These are phyloP conservation scores for Sthenelais limicola DNA, from an alignment of 2,888 invertebrate species.

Conservation along the genomic window DNA sequence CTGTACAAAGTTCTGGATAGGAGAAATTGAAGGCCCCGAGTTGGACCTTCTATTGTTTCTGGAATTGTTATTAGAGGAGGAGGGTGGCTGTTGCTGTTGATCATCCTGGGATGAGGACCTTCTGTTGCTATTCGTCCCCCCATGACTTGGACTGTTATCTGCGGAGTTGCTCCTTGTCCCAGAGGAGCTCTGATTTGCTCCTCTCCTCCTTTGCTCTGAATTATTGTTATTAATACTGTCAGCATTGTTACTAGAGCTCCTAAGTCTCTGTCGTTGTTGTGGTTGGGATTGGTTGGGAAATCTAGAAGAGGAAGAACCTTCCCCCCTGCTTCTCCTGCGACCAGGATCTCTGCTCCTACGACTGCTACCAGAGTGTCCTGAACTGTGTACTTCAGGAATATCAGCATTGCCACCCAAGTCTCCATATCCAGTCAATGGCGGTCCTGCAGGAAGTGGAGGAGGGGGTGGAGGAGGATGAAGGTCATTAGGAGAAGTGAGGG, in stretches of 20 bases:
- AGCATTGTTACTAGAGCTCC: too few species aligned
- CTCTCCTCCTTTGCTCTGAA: background rate
- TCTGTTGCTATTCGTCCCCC: background rate
- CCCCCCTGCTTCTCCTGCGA: too few species aligned
- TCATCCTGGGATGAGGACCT: background rate
- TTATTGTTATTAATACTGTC: too few species aligned
- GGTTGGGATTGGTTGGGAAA: too few species aligned
- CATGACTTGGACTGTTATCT: background rate
- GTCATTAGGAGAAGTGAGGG: background rate
- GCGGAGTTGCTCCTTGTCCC: background rate
- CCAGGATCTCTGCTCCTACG: background rate
- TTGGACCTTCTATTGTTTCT: background rate
- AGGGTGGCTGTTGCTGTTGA: background rate
- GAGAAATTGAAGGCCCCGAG: slow-evolving; percentile 5
- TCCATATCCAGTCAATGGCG: background rate
- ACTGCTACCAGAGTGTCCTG: background rate
- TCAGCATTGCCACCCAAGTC: background rate
- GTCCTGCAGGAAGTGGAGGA: background rate
- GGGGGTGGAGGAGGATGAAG: background rate
- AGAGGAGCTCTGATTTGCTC: background rate
- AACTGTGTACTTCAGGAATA: slow-evolving; percentile 2
- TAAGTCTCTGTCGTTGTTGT: too few species aligned
- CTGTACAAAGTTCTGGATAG: slow-evolving; percentile 23
- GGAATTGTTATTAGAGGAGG: too few species aligned
- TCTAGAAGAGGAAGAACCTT: too few species aligned